Conservation (phyloP, 2,797 vertebrate genomes). For the Sibirionetta formosa region DNA sequence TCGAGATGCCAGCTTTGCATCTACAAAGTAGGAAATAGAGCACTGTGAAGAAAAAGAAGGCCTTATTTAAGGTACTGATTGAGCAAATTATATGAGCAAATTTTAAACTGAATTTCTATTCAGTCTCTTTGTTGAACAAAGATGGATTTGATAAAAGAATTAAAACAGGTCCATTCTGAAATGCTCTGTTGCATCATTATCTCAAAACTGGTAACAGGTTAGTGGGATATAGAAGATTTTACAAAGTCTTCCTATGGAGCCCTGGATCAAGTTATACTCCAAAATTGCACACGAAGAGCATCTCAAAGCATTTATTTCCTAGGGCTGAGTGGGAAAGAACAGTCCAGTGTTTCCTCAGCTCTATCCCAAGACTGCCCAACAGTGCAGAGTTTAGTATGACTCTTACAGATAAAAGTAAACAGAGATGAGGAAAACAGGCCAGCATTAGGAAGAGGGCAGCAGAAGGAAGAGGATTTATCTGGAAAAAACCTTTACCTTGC, state of each 20-base stretch:
- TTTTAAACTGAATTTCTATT: neutral
- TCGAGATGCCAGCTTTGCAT: neutral
- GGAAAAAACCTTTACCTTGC: neutral
- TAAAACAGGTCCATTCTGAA: neutral
- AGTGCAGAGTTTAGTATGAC: neutral
- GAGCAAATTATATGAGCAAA: neutral
- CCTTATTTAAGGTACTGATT: neutral
- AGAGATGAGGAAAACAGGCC: neutral
- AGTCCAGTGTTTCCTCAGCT: neutral
- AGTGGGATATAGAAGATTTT: neutral
- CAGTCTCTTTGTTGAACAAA: neutral
- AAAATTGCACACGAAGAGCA: accelerated
- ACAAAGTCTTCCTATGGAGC: neutral
- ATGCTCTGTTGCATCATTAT: neutral
- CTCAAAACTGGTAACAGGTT: neutral
- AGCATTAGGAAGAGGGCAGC: neutral
- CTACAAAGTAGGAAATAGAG: neutral
- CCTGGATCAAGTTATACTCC: neutral
- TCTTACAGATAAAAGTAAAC: neutral
- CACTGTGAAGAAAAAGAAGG: neutral
- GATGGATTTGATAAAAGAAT: neutral
- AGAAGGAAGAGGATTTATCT: neutral
- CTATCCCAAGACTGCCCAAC: neutral
- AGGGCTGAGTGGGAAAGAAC: neutral
- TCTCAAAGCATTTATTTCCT: neutral